Conservation (phyloP, 2,113 vertebrate species). For the Peromyscus californicus region DNA sequence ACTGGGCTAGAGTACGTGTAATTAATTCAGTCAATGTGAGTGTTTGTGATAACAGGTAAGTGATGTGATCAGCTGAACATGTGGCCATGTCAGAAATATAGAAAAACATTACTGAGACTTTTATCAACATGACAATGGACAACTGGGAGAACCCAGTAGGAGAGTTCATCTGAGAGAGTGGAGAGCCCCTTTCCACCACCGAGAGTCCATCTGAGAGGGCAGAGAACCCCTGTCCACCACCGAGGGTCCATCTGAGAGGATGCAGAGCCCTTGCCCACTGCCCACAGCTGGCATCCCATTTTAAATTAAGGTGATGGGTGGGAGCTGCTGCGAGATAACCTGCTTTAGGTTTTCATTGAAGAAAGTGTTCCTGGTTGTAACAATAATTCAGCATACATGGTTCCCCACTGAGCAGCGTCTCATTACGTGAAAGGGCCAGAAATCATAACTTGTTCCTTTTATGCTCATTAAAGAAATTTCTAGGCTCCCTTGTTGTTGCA, state of each 20-base stretch:
- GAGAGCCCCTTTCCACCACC: not conserved
- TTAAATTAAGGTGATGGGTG: not conserved
- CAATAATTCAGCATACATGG: not conserved
- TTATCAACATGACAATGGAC: not conserved
- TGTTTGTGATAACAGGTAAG: not conserved
- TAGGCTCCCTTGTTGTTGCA: not conserved
- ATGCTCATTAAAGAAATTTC: slow-evolving; percentile 7
- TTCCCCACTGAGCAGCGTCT: not conserved
- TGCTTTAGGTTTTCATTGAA: not conserved
- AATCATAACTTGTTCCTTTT: not conserved
- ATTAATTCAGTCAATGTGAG: not conserved
- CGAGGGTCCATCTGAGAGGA: not conserved
- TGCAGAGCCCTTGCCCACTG: not conserved
- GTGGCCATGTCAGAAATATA: not conserved
- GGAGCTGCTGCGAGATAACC: not conserved
- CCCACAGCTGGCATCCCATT: not conserved
- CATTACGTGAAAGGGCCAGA: not conserved
- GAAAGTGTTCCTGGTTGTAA: not conserved
- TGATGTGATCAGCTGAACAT: not conserved
- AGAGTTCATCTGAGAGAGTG: not conserved
- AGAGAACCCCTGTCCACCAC: not conserved
- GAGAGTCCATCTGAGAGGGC: no score
- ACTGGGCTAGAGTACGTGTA: not conserved
- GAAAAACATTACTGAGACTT: not conserved
- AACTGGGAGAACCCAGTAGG: not conserved